Percentiles rank a stretch among this genome's conserved stretches.
phyloP scores from a whole-genome alignment of 2,888 invertebrate species.

The Omphaloscelis lunosa region DNA sequence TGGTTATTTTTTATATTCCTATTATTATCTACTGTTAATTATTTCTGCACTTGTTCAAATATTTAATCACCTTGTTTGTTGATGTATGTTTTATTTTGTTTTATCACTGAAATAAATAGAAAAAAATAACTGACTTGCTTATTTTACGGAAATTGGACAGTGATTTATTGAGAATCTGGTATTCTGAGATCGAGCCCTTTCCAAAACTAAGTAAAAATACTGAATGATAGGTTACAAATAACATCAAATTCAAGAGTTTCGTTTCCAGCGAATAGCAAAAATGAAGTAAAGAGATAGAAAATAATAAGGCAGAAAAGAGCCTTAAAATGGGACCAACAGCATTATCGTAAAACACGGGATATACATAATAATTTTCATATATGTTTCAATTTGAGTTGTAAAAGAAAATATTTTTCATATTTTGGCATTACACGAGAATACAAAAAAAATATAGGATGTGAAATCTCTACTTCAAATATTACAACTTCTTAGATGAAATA shows the following conservation, averaged over 20 bases:
- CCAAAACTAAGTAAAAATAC: background rate
- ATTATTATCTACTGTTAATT: too few relatives aligned
- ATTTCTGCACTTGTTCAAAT: background rate
- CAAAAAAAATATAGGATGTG: background rate
- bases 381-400: constrained; percentile 22
- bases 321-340: constrained; percentile 9
- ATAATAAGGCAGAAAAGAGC: background rate
- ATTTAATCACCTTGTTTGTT: background rate
- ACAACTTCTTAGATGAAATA: background rate
- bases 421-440: background rate
- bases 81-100: background rate
- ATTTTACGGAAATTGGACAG: background rate
- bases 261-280: background rate
- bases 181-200: background rate
- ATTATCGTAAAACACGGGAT: constrained; percentile 29
- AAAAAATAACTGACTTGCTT: background rate
- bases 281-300: background rate
- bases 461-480: background rate
- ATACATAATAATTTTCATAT: constrained; percentile 16
- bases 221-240: background rate
- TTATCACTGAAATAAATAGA: too few relatives aligned
- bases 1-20: background rate
- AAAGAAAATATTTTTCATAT: constrained; percentile 49
- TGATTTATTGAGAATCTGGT: background rate
- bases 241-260: too few relatives aligned